Conservation (phyloP, 2,113 vertebrate species). For the Austrofundulus limnaeus region DNA sequence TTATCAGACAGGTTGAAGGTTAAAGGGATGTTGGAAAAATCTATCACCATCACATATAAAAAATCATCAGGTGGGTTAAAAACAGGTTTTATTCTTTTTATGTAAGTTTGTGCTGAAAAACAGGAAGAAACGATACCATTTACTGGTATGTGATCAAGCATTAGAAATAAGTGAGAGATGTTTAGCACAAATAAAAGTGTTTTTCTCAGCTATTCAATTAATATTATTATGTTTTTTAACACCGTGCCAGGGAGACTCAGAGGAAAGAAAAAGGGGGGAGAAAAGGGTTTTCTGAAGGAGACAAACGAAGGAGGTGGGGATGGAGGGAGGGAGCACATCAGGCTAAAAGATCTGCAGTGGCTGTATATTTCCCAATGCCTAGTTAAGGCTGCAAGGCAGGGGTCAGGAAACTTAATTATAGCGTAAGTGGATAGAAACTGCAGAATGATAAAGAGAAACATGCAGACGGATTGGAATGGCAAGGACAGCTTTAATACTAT, state of each 20-base stretch:
- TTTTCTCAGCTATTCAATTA: conserved; percentile 97
- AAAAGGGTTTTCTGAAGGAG: conserved; percentile 55
- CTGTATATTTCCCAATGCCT: conserved; percentile 95
- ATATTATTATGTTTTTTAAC: conserved; percentile 99
- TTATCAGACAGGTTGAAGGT: conserved; percentile 63
- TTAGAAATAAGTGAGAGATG: conserved; percentile 90
- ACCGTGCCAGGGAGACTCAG: conserved; percentile 77
- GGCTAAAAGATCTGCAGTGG: conserved; percentile 91
- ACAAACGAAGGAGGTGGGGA: conserved; percentile 37
- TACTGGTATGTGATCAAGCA: conserved; percentile 62
- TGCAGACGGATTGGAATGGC: conserved; percentile 95
- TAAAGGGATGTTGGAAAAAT: conserved; percentile 68
- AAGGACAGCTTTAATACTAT: conserved; percentile 99
- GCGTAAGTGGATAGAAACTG: conserved; percentile 98
- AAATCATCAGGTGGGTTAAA: conserved; percentile 52
- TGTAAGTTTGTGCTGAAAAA: conserved; percentile 7
- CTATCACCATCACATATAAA: conserved; percentile 17
- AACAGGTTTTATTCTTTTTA: conserved; percentile 44
- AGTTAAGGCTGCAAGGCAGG: conserved; percentile 93
- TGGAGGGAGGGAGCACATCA: conserved; percentile 82
- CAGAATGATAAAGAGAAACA: conserved; percentile 98
- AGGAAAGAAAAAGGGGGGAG: conserved; percentile 46
- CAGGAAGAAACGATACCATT: conserved; percentile 45
- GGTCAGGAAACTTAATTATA: conserved; percentile 99
- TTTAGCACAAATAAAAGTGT: conserved; percentile 93